Evolutionary conservation across 2,888 invertebrate genomes (phyloP), one percentile per base, ranked within the genome.

Genomic region (Polydrusus tereticollis): DNA sequence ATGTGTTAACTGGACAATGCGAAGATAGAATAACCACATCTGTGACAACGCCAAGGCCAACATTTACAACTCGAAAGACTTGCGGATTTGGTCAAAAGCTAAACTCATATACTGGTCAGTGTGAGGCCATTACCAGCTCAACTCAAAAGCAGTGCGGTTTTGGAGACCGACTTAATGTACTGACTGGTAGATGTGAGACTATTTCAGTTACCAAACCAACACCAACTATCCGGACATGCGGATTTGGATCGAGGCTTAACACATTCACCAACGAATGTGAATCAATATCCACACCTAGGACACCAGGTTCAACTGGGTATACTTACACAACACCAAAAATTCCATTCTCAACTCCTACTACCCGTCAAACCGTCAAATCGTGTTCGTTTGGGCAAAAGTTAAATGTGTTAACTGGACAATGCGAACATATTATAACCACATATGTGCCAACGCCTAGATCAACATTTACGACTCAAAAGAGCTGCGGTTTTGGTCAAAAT

Each of bases 181-280:
- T 26, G 8, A 75, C 67, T 21, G 73, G 73, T 16, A 26, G 43
- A 67, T 75, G 75, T 52, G 75, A 75, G 5, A 2, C 52, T 8
- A 4, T 43, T 23, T n/a, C 60, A 45, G 45, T 45, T 2, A 16
- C 36, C 1, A 21, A 12, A 62, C 50, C 68, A 18, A 60, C 59
- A 26, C 29, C 58, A 29, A n/a, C 57, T 10, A 66, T 60, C 1
- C n/a, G n/a, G 33, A 60, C 41, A 16, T 71, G 71, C 21, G 18
- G 18, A 18, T 73, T 66, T 66, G 62, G 66, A 5, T 47, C 38
- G 43, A 16, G 2, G 36, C 57, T 62, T 66, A 69, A 70, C 23
- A 10, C 23, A 20, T 14, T 29, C 5, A 70, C 58, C 14, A 59
- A 59, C 0, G 41, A 71, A 18, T 74, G 74, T 33, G 71, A 74